Evolutionary conservation across 2,888 invertebrate species (phyloP).

Genomic region (Mactromeris polynyma): DNA sequence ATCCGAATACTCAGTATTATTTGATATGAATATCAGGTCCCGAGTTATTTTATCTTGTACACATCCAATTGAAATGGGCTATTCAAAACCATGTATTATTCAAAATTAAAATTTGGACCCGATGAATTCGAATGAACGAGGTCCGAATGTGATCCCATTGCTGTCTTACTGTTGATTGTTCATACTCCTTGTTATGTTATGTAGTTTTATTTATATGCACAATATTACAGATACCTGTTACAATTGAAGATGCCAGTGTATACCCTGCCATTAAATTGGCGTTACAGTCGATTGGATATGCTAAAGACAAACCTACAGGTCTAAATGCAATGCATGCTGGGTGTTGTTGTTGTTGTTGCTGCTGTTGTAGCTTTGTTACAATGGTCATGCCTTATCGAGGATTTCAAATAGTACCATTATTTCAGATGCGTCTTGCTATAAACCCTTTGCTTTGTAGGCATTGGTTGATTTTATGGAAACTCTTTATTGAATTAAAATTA

Average conservation of each 20-base stretch:
- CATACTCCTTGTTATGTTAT: background rate
- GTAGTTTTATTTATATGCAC: conserved; percentile 25
- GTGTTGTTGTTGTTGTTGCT: background rate
- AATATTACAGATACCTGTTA: conserved; percentile 91
- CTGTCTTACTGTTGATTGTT: background rate
- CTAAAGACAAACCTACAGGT: conserved; percentile 38
- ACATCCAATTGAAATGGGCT: no score
- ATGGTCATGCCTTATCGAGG: background rate
- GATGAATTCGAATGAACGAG: no score
- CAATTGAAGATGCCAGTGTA: conserved; percentile 95
- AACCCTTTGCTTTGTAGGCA: no score
- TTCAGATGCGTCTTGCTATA: no score
- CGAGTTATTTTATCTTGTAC: no score
- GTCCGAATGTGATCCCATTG: no score
- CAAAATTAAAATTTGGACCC: no score
- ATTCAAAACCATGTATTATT: no score
- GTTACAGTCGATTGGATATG: conserved; percentile 87
- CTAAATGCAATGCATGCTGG: conserved; percentile 8
- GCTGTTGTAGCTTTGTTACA: background rate
- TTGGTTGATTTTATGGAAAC: no score
- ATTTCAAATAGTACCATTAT: background rate
- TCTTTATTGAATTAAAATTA: no score
- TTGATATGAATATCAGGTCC: no score
- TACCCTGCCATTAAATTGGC: conserved; percentile 93
- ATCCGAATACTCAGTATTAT: no score